These are phyloP conservation scores for Acropora yongei DNA, from an alignment of 64 coral and sea anemone species.

Conservation along the genomic window DNA sequence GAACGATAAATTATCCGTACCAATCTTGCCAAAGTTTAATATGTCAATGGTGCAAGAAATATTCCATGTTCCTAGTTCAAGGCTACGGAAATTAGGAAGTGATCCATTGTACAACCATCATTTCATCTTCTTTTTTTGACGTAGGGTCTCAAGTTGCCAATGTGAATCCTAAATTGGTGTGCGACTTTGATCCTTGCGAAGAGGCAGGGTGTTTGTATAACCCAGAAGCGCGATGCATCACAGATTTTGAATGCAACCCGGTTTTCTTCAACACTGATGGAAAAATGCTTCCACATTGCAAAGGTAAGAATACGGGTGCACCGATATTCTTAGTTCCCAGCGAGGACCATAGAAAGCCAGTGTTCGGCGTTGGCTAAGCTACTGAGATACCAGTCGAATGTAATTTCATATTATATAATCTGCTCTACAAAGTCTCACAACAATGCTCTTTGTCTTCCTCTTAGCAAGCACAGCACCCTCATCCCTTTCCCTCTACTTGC, in stretches of 20 bases:
- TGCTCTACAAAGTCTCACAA: too few relatives aligned
- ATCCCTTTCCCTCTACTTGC: background rate
- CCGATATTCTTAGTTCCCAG: background rate
- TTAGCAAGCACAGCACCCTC: background rate
- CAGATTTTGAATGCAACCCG: conserved; percentile 56
- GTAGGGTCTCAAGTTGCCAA: conserved; percentile 22
- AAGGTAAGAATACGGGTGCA: background rate
- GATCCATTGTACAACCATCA: too few relatives aligned
- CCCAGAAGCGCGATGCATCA: conserved; percentile 13
- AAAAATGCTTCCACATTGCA: conserved; percentile 11
- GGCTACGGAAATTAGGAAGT: too few relatives aligned
- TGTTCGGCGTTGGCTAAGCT: too few relatives aligned
- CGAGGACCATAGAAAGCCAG: background rate
- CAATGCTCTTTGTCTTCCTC: too few relatives aligned
- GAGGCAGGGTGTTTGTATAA: conserved; percentile 62
- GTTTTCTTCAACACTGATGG: conserved; percentile 45
- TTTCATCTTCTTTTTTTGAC: background rate
- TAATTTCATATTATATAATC: too few relatives aligned
- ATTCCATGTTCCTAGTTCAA: too few relatives aligned
- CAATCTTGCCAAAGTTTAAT: background rate
- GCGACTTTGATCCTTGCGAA: conserved; percentile 64
- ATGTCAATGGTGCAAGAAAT: background rate
- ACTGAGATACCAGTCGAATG: too few relatives aligned
- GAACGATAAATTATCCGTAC: background rate
- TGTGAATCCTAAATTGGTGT: conserved; percentile 16